phyloP scores from a whole-genome alignment of 1,140 invertebrate genomes.

The Schlechtendalia chinensis region DNA sequence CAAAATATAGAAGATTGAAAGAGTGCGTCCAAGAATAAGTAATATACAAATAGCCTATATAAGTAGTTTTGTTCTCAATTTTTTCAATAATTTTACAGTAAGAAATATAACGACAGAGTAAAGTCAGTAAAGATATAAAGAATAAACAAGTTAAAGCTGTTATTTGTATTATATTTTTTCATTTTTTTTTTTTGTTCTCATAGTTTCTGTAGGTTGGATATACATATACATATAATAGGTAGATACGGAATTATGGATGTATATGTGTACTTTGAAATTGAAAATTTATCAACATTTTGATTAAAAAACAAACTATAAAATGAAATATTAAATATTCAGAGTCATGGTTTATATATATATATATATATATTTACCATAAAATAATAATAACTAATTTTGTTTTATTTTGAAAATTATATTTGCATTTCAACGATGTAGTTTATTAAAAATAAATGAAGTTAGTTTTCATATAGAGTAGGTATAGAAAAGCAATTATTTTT shows the following conservation, averaged over 20 bases:
- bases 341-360: neutral
- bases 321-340: neutral
- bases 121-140: neutral
- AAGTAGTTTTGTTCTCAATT: neutral
- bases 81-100: neutral
- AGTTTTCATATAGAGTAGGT: too few relatives aligned
- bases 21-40: constrained; percentile 49
- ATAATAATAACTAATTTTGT: too few relatives aligned
- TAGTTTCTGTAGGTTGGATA: neutral
- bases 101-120: neutral
- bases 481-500: too few relatives aligned
- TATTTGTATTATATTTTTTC: neutral
- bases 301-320: neutral
- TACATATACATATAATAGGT: neutral
- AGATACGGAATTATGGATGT: neutral
- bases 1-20: constrained; percentile 49
- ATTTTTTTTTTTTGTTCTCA: neutral
- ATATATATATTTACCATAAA: too few relatives aligned
- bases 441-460: too few relatives aligned
- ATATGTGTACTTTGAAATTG: neutral
- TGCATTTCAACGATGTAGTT: too few relatives aligned
- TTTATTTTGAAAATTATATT: neutral
- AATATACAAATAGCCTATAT: constrained; percentile 30
- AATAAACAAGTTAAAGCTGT: neutral
- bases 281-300: constrained; percentile 1